phyloP scores from a whole-genome alignment of 2,888 invertebrate species.

The Rambutsinella grinnellia region DNA sequence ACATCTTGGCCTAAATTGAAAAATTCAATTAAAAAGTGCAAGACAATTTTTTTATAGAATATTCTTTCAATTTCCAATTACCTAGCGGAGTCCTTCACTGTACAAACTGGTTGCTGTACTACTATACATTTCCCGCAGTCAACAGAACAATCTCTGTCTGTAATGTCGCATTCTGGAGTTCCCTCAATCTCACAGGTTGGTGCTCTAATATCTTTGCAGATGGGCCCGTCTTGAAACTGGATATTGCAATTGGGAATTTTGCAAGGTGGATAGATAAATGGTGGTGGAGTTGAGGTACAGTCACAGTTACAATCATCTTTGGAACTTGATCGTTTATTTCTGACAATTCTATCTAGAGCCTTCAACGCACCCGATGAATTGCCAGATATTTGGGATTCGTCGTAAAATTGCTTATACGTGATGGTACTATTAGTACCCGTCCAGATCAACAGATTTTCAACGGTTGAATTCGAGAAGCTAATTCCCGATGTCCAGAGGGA shows the following conservation, averaged over 20 bases:
- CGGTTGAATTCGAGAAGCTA: conserved; percentile 7
- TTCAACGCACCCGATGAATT: too few relatives aligned
- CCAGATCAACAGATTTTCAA: conserved; percentile 5
- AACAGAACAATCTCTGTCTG: conserved; percentile 7
- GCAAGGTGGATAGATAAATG: conserved; percentile 1
- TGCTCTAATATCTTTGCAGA: not conserved
- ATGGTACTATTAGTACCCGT: not conserved
- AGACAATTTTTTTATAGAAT: too few relatives aligned
- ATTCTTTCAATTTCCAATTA: not conserved
- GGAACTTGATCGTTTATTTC: too few relatives aligned
- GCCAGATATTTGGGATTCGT: too few relatives aligned
- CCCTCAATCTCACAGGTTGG: not conserved
- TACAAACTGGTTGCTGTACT: conserved; percentile 4
- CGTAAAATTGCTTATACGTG: too few relatives aligned
- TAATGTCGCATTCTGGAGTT: not conserved
- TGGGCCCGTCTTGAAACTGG: not conserved
- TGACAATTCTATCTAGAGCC: too few relatives aligned
- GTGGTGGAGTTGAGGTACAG: not conserved
- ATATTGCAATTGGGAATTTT: conserved; percentile 9
- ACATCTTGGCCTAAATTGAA: not conserved
- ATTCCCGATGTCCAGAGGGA: conserved; percentile 22
- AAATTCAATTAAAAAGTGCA: too few relatives aligned
- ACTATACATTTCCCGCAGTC: conserved; percentile 1
- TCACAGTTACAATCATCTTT: not conserved
- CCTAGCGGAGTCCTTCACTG: not conserved